Conservation (phyloP, 2,113 vertebrate genomes). For the Bubo bubo region DNA sequence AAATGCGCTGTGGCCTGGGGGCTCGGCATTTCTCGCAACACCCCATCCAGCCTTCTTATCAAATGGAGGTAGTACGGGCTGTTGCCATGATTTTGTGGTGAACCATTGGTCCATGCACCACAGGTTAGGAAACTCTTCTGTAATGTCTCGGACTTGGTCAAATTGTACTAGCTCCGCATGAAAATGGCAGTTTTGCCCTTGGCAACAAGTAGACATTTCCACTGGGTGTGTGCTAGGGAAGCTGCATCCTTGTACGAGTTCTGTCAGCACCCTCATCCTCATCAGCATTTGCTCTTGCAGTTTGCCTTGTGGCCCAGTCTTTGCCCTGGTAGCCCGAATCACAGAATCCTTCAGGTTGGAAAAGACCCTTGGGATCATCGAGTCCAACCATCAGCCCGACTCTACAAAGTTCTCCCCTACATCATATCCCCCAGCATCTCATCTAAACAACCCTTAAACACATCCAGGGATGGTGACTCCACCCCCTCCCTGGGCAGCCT, state of each 20-base stretch:
- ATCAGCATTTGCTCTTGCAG: not conserved
- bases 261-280: not conserved
- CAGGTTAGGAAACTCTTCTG: not conserved
- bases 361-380: too few relatives aligned
- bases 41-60: not conserved
- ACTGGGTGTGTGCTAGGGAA: not conserved
- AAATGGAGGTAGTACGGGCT: accelerated
- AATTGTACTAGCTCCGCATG: accelerated
- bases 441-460: too few relatives aligned
- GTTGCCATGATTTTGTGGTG: not conserved
- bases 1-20: accelerated
- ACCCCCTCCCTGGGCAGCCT: too few relatives aligned
- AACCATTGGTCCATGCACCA: not conserved
- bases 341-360: too few relatives aligned
- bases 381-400: too few relatives aligned
- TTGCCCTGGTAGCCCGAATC: not conserved
- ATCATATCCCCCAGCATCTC: too few relatives aligned
- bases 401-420: too few relatives aligned
- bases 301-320: not conserved
- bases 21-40: accelerated
- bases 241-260: not conserved
- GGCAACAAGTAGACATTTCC: not conserved
- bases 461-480: too few relatives aligned
- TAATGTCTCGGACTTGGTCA: too few relatives aligned
- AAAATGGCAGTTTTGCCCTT: not conserved